These are phyloP conservation scores for Drosophila pegasa DNA, from an alignment of 2,888 invertebrate genomes.

Conservation along the genomic window DNA sequence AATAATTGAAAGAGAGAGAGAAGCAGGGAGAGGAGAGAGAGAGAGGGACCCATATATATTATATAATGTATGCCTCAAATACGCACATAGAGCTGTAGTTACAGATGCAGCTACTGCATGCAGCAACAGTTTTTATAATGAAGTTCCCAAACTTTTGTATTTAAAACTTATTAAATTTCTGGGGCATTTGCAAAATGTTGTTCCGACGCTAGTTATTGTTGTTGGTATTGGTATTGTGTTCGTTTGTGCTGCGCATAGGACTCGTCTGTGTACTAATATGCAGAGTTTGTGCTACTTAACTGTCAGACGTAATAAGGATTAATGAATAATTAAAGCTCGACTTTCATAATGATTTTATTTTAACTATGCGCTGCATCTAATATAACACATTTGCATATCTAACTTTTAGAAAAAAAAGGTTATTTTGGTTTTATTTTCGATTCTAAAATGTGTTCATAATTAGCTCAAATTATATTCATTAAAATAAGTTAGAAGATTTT, in stretches of 20 bases:
- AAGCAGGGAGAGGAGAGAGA: neutral
- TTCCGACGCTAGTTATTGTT: constrained; percentile 9
- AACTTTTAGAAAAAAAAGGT: neutral
- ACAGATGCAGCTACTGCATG: constrained; percentile 33
- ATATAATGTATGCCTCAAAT: constrained; percentile 16
- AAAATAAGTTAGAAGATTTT: too few species aligned
- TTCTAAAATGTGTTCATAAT: neutral
- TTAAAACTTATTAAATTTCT: constrained; percentile 74
- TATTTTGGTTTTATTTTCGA: neutral
- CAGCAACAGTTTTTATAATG: constrained; percentile 54
- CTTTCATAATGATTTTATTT: too few species aligned
- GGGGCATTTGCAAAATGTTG: constrained; percentile 42
- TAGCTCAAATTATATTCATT: too few species aligned
- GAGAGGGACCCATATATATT: neutral
- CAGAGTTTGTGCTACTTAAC: neutral
- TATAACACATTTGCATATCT: neutral
- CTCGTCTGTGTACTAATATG: neutral
- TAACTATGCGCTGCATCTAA: too few species aligned
- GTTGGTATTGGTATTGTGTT: neutral
- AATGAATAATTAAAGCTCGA: constrained; percentile 12
- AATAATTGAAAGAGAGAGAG: constrained; percentile 3
- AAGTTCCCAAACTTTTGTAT: constrained; percentile 69
- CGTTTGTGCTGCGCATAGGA: neutral
- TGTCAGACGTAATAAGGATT: constrained; percentile 10
- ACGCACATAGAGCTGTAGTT: constrained; percentile 6